Evolutionary conservation across 2,113 vertebrate genomes (phyloP), one percentile per base, ranked within the genome.

Genomic region (Hipposideros armiger): DNA sequence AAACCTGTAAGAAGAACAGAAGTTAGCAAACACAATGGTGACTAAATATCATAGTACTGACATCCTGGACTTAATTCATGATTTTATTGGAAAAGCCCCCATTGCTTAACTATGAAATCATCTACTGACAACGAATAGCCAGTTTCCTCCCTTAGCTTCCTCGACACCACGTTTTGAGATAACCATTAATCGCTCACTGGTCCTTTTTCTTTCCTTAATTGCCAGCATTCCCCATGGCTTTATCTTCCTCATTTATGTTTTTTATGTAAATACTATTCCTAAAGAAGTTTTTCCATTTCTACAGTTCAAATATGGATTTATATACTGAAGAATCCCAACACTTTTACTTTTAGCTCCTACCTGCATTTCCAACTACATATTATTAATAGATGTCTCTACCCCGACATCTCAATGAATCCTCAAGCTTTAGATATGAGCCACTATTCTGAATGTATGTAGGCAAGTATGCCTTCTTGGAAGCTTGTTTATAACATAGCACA

Each of bases 1-100:
- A 95, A 95, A 93, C 90, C 87, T 97, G 85, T 95, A 96, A 96
- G 89, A 91, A 97, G 90, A 97, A 95, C 50, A 97, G 52, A 95
- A 97, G 45, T 95, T 91, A 96, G 92, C 96, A 97, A 97, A 96
- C 78, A 97, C 42, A 89, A 87, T 22, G 86, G 95, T 93, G 64
- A 93, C 94, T 96, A 91, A 81, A 78, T 90, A 58, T 62, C 78
- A 91, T 17, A 73, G 77, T 36, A 89, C 9, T 89, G 95, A 88
- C 40, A 93, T 64, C 62, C 26, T 92, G 85, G 50, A 69, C 62
- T 94, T 87, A 74, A 74, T 26, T 96, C 58, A 94, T 89, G 32
- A 94, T 94, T 94, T 78, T 96, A 92, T 0, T 73, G 45, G 81
- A 82, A 96, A 94, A 87, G 78, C 14, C 78, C 64, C 89, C 54